A percentile compares a stretch with the other conserved stretches of the same genome.
Evolutionary conservation across 2,113 vertebrate species (phyloP).

Genomic region (Hydrochoerus hydrochaeris): DNA sequence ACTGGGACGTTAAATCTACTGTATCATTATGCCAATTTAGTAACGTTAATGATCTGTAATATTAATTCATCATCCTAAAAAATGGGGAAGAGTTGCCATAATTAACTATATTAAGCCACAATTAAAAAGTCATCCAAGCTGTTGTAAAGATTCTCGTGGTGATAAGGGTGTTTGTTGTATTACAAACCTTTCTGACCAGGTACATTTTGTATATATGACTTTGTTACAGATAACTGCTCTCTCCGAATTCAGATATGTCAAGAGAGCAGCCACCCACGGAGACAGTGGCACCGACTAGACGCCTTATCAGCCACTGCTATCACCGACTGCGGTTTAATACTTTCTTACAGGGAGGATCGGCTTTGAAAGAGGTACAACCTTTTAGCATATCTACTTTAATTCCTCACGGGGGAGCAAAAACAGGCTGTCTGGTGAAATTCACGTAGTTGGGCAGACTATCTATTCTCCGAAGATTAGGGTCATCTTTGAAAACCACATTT

Average conservation of each 20-base stretch:
- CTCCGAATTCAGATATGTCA: constrained; percentile 53
- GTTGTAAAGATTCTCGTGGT: constrained; percentile 84
- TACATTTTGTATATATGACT: constrained; percentile 60
- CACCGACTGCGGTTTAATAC: constrained; percentile 68
- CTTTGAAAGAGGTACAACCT: constrained; percentile 73
- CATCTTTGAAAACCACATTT: constrained; percentile 52
- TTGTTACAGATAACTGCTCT: constrained; percentile 61
- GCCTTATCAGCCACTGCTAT: constrained; percentile 69
- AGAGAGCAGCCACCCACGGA: constrained; percentile 74
- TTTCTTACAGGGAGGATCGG: constrained; percentile 73
- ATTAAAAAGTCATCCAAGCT: constrained; percentile 88
- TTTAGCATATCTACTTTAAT: constrained; percentile 70
- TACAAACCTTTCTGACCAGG: constrained; percentile 77
- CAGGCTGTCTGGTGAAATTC: constrained; percentile 40
- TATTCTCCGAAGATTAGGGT: constrained; percentile 66
- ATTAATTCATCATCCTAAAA: constrained; percentile 89
- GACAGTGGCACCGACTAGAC: constrained; percentile 38
- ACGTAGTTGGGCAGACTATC: not conserved
- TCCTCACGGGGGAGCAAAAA: constrained; percentile 43
- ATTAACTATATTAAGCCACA: constrained; percentile 89
- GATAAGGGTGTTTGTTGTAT: constrained; percentile 85
- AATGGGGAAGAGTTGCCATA: constrained; percentile 86
- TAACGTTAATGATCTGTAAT: constrained; percentile 88
- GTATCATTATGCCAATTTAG: constrained; percentile 89
- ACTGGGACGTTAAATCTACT: constrained; percentile 85